Evolutionary conservation across 2,888 invertebrate species (phyloP), one percentile per base, ranked within the genome.

Genomic region (Scelioninae gen. 1): DNA sequence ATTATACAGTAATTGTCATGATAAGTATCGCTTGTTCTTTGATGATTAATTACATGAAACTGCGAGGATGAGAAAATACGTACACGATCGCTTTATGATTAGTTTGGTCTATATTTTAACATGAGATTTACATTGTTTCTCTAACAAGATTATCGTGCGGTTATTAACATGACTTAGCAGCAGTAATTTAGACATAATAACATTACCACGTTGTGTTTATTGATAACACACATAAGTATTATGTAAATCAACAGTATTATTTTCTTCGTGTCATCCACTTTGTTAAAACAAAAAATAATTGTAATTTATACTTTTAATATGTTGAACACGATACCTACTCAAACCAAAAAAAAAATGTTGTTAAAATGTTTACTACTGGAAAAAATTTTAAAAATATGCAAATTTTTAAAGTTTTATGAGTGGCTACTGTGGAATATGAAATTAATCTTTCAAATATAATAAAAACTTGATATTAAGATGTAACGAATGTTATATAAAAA

Each of bases 81-180:
- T n/a, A n/a, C n/a, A n/a, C 6, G 38, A 11, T 56, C 15, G 9
- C 40, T 29, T 43, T 58, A 43, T 29, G 6, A 43, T 43, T 58
- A 11, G 43, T 58, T 40, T 23, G 49, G 40, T 74, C 55, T 29
- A 31, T 43, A 34, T 11, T 32, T 16, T 40, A 40, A 13, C 45
- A 15, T 32, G n/a, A 51, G 34, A 51, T 23, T n/a, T 23, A 51
- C 49, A 65, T 32, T 51, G 51, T 51, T 51, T 23, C 49, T 63
- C 9, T 47, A 63, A n/a, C n/a, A 38, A 38, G 65, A 65, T 65
- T 49, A 45, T 62, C 32, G 8, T 4, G 34, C 6, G 5, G 3
- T 23, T 40, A 40, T 58, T 58, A 40, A 58, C 38, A 13, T 65
- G 65, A 51, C 51, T 34, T 49, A 51, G 65, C 49, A 51, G 32